Percentiles rank a stretch among this genome's conserved stretches.
Evolutionary conservation across 2,888 invertebrate genomes (phyloP).

Genomic region (Gymnosoma rotundatum): DNA sequence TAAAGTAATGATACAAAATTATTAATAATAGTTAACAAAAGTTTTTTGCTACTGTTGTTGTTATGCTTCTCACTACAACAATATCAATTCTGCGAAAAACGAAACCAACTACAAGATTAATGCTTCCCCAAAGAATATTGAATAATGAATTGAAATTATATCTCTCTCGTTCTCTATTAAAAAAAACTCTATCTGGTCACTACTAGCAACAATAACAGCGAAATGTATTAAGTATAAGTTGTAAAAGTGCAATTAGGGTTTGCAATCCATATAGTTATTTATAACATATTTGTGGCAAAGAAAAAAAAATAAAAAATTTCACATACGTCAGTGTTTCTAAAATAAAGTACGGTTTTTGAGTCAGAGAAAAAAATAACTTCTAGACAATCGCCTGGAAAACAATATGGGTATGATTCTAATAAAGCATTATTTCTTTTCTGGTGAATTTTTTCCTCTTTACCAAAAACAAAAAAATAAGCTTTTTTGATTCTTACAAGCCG

Average conservation of each 20-base stretch:
- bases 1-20: too few species aligned
- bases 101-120: slow-evolving; percentile 48
- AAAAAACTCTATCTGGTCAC: slow-evolving; percentile 1
- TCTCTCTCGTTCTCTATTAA: background rate
- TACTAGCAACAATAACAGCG: slow-evolving; percentile 5
- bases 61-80: background rate
- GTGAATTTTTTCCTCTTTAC: too few species aligned
- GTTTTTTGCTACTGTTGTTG: background rate
- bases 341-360: too few species aligned
- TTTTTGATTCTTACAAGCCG: too few species aligned
- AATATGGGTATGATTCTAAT: too few species aligned
- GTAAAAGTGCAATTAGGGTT: slow-evolving; percentile 31
- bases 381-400: too few species aligned
- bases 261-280: slow-evolving; percentile 3
- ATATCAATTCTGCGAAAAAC: slow-evolving; percentile 47
- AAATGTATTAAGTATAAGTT: background rate
- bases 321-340: too few species aligned
- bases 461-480: too few species aligned
- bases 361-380: too few species aligned
- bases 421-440: too few species aligned
- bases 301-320: too few species aligned
- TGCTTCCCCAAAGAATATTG: slow-evolving; percentile 60
- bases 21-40: background rate
- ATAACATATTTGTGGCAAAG: background rate
- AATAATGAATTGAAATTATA: slow-evolving; percentile 49